Conservation (phyloP, 2,888 invertebrate species). For the Zeuzera pyrina region DNA sequence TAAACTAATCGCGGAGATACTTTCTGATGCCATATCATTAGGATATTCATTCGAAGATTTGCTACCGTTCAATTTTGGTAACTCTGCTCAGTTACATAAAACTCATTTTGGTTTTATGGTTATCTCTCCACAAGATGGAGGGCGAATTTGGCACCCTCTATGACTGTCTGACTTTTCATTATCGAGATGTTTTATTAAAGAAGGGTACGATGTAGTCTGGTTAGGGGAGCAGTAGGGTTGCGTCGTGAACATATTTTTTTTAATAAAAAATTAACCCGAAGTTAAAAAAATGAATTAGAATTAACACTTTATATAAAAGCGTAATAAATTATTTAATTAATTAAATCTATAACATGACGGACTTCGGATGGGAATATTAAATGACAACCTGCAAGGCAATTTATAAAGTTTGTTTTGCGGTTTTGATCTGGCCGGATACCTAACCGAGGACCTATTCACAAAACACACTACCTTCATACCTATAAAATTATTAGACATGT, state of each 20-base stretch:
- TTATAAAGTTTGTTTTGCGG: no score
- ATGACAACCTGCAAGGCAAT: no score
- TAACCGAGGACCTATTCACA: no score
- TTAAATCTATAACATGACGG: no score
- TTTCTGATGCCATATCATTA: constrained; percentile 71
- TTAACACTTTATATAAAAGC: no score
- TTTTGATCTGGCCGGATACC: no score
- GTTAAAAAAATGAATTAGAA: no score
- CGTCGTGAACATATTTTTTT: no score
- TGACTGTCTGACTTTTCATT: constrained; percentile 73
- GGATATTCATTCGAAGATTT: constrained; percentile 62
- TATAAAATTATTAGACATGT: not conserved
- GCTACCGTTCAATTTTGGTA: constrained; percentile 44
- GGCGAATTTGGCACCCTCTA: constrained; percentile 65
- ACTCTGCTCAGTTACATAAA: constrained; percentile 36
- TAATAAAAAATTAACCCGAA: no score
- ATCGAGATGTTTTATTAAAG: constrained; percentile 74
- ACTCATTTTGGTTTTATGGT: constrained; percentile 40
- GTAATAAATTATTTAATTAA: no score
- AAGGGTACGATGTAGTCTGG: constrained; percentile 45
- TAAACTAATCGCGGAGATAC: constrained; percentile 41
- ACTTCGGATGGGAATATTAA: no score
- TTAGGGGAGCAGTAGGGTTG: constrained; percentile 52
- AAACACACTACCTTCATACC: not conserved
- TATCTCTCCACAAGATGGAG: constrained; percentile 27